Conservation (phyloP, 92 coral and sea anemone genomes). For the Parazoanthus darwini region DNA sequence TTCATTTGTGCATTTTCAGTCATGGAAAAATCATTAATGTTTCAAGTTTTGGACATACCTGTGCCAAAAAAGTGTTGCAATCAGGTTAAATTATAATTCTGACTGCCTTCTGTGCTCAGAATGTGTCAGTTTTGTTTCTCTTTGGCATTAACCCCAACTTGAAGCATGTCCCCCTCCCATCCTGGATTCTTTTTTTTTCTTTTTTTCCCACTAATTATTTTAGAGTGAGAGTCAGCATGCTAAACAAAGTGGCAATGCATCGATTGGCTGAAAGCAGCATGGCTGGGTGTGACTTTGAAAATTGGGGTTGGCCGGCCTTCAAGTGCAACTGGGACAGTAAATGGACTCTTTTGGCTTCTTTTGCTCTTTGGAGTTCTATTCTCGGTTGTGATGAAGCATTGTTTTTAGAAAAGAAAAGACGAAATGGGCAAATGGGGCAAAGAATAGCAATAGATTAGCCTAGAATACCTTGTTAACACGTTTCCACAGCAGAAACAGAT, state of each 20-base stretch:
- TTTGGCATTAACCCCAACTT: constrained; percentile 29
- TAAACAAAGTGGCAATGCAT: constrained; percentile 28
- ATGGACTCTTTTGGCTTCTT: constrained; percentile 13
- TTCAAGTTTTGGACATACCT: constrained; percentile 28
- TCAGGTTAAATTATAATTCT: constrained; percentile 14
- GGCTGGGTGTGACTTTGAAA: constrained; percentile 28
- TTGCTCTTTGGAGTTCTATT: constrained; percentile 28
- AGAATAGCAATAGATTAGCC: constrained; percentile 28
- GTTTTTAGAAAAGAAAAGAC: constrained; percentile 14
- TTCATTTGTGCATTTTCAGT: constrained; percentile 28
- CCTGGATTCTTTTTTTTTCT: constrained; percentile 24
- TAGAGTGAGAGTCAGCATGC: constrained; percentile 30
- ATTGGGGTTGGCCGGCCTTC: constrained; percentile 27
- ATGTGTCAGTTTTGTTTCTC: constrained; percentile 28
- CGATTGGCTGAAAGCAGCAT: constrained; percentile 30
- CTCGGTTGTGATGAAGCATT: constrained; percentile 25
- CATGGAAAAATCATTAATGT: constrained; percentile 18
- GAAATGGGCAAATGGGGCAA: constrained; percentile 22
- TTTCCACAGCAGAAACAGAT: constrained; percentile 22
- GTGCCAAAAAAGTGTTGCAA: constrained; percentile 20
- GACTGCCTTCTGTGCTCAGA: constrained; percentile 12
- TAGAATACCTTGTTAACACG: constrained; percentile 20
- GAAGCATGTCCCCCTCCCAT: constrained; percentile 29
- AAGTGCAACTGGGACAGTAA: constrained; percentile 30
- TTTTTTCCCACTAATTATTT: constrained; percentile 24